A percentile compares a stretch with the other conserved stretches of the same genome.
These are phyloP conservation scores for Paradisaea rubra DNA, from an alignment of 2,113 vertebrate genomes.

Conservation along the genomic window DNA sequence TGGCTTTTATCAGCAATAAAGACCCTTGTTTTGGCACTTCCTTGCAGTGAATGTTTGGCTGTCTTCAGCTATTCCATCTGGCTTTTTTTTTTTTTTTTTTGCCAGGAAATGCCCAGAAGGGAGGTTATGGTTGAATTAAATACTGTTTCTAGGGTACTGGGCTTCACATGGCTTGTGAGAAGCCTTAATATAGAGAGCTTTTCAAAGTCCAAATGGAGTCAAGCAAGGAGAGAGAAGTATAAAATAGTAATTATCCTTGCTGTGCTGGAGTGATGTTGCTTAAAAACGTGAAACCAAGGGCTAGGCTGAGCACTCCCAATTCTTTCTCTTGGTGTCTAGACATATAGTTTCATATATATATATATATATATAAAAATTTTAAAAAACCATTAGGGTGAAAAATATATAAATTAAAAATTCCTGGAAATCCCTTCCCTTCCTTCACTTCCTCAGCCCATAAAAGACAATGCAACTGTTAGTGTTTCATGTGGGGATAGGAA, in stretches of 20 bases:
- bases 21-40: constrained; percentile 39
- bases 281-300: background rate
- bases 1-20: constrained; percentile 47
- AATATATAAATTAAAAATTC: constrained; percentile 31
- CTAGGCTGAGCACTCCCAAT: background rate
- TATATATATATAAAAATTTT: background rate
- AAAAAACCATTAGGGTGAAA: background rate
- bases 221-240: background rate
- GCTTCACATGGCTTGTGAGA: constrained; percentile 18
- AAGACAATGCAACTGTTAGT: constrained; percentile 5
- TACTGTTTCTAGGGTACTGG: background rate
- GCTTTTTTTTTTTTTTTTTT: background rate
- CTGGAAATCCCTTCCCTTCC: constrained; percentile 33
- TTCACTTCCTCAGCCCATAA: constrained; percentile 10
- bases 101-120: constrained; percentile 50
- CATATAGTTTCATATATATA: background rate
- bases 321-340: background rate
- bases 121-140: constrained; percentile 45
- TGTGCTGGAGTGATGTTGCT: background rate
- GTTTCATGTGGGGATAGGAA: background rate
- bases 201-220: constrained; percentile 13
- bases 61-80: constrained; percentile 21
- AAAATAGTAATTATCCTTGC: background rate
- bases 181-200: constrained; percentile 34
- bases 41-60: constrained; percentile 48